Conservation (phyloP, 23 tunicate genomes). For the Trididemnum miniatum region DNA sequence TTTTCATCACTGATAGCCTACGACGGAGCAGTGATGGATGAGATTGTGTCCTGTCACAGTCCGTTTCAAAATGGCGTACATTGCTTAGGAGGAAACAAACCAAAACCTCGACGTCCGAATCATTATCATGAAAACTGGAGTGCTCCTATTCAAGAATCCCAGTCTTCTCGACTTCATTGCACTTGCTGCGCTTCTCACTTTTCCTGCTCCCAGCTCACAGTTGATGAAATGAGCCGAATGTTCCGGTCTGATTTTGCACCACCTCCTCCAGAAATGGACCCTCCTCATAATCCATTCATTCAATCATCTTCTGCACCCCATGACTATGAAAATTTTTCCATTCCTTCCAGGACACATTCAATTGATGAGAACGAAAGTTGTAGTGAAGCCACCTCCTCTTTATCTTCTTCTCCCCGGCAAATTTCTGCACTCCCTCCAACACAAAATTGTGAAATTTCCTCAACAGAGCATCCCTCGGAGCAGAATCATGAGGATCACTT, state of each 20-base stretch:
- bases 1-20: conserved; percentile 5
- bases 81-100: background rate
- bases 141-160: conserved; percentile 33
- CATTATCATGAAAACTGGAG: conserved; percentile 9
- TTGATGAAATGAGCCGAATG: background rate
- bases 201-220: background rate
- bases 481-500: background rate
- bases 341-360: conserved; percentile 57
- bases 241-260: conserved; percentile 31
- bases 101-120: background rate
- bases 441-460: background rate
- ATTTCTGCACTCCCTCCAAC: background rate
- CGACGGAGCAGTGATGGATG: conserved; percentile 16
- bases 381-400: conserved; percentile 50
- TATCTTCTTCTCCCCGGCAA: conserved; percentile 59
- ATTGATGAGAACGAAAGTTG: conserved; percentile 60
- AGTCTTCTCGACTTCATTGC: conserved; percentile 15
- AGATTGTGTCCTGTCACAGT: conserved; percentile 33
- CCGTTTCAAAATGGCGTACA: conserved; percentile 25
- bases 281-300: conserved; percentile 16
- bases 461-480: background rate
- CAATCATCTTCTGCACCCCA: background rate
- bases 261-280: conserved; percentile 58
- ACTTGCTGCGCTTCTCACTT: conserved; percentile 2
- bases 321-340: conserved; percentile 47